Evolutionary conservation across 2,797 vertebrate species (phyloP).

Genomic region (Lepilemur septentrionalis): DNA sequence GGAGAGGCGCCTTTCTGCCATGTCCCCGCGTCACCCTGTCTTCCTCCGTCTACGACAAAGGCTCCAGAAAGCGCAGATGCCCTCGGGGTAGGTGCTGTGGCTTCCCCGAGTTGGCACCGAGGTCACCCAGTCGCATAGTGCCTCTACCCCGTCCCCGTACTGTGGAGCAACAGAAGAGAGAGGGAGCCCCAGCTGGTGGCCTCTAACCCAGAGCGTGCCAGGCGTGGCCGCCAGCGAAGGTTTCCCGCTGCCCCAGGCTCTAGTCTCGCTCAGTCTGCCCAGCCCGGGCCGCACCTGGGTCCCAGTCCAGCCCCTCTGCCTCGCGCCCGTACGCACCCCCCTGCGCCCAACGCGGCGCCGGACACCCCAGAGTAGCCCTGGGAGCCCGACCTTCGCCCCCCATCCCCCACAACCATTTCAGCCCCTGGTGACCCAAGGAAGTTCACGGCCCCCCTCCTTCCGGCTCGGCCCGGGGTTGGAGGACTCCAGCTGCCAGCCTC

Average conservation of each 20-base stretch:
- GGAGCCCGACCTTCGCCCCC: neutral
- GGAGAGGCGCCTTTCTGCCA: neutral
- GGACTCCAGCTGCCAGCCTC: neutral
- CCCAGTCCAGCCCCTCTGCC: neutral
- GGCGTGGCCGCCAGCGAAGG: neutral
- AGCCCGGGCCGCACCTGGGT: neutral
- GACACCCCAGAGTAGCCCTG: neutral
- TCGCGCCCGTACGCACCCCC: neutral
- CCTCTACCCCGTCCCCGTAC: neutral
- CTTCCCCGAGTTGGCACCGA: neutral
- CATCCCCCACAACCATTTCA: neutral
- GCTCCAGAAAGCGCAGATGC: neutral
- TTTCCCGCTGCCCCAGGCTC: neutral
- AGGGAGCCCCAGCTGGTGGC: neutral
- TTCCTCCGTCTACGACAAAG: neutral
- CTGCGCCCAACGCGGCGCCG: neutral
- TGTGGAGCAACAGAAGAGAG: neutral
- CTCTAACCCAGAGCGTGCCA: neutral
- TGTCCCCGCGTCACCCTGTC: neutral
- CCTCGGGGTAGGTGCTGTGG: neutral
- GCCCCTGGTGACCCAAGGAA: conserved; percentile 18
- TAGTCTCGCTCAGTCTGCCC: accelerated
- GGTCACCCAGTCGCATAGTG: neutral
- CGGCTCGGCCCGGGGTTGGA: neutral
- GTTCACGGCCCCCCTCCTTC: conserved; percentile 54